Conservation (phyloP, 2,888 invertebrate species). For the Nasonovia ribisnigri region DNA sequence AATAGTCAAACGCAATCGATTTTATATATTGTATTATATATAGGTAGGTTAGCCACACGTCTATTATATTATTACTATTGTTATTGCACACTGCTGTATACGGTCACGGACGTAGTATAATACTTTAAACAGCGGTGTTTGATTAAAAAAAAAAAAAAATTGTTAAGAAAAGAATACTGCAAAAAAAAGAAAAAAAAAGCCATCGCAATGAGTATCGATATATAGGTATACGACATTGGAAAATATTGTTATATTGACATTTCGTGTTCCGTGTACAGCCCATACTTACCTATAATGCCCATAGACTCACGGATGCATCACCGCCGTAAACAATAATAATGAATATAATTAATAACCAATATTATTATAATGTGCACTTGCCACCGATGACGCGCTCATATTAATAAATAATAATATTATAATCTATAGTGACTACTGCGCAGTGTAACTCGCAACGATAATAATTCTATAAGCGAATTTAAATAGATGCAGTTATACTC, state of each 20-base stretch:
- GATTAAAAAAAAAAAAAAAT: background rate
- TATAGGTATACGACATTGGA: background rate
- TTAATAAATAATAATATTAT: background rate
- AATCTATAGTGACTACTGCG: background rate
- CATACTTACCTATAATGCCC: background rate
- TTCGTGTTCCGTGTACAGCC: background rate
- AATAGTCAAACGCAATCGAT: conserved; percentile 10
- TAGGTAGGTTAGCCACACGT: background rate
- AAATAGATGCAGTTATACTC: background rate
- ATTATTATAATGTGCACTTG: background rate
- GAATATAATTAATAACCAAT: background rate
- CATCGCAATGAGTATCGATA: background rate
- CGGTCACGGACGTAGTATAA: background rate
- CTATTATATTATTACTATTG: background rate
- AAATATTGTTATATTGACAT: background rate
- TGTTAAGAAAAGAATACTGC: background rate
- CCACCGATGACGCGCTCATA: background rate
- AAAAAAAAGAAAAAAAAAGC: background rate
- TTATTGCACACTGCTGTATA: background rate
- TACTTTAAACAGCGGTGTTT: background rate
- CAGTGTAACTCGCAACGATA: background rate
- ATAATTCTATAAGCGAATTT: background rate
- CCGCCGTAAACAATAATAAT: background rate
- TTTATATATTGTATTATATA: background rate
- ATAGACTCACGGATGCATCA: background rate